phyloP scores from a whole-genome alignment of 1,140 invertebrate genomes.

The Caenorhabditis tropicalis region DNA sequence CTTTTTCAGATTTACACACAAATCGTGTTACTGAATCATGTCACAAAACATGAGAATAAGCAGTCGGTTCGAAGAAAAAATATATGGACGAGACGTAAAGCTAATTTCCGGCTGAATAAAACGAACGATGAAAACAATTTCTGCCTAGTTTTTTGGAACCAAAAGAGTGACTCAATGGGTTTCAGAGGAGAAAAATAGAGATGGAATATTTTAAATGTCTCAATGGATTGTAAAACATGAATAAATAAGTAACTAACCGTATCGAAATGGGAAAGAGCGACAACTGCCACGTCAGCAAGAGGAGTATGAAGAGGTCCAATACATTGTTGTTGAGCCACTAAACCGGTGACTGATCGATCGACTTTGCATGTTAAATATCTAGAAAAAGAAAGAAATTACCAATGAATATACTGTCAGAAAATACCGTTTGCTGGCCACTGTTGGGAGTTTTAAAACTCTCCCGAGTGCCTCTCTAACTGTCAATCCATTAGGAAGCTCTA shows the following conservation, averaged over 20 bases:
- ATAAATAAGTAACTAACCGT: constrained; percentile 49
- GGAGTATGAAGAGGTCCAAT: constrained; percentile 94
- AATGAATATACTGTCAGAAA: constrained; percentile 81
- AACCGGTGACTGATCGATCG: constrained; percentile 92
- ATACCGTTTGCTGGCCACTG: constrained; percentile 92
- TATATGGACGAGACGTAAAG: not conserved
- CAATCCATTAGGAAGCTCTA: constrained; percentile 76
- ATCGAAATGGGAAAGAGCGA: constrained; percentile 80
- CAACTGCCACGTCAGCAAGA: constrained; percentile 90
- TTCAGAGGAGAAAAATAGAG: not conserved
- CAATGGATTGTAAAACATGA: no score
- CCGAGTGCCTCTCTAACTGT: constrained; percentile 79
- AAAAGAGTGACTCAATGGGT: not conserved
- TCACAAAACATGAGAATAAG: constrained; percentile 12
- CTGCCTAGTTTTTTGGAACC: not conserved
- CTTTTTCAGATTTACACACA: constrained; percentile 22
- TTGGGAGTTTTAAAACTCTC: constrained; percentile 84
- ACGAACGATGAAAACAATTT: not conserved
- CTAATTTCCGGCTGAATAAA: constrained; percentile 34
- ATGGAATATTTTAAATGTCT: not conserved
- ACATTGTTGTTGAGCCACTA: constrained; percentile 95
- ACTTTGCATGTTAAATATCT: constrained; percentile 74
- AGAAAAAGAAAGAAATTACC: constrained; percentile 11
- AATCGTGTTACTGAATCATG: constrained; percentile 30
- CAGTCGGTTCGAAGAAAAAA: not conserved